Base-by-base conservation (phyloP, 1,140 invertebrate species). In the Drosophila carrolli region DNA sequence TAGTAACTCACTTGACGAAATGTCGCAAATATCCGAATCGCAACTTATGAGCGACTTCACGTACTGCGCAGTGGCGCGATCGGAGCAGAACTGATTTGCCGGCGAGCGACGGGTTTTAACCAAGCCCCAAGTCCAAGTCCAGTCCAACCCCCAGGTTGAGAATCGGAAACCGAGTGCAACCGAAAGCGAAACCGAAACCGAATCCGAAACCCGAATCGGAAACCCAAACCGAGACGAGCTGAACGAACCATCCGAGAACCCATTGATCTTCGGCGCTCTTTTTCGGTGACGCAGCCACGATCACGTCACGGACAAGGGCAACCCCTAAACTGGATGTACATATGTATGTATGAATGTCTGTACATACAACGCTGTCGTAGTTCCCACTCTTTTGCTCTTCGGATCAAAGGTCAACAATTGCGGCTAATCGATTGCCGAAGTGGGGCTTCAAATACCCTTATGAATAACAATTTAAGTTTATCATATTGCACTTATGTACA, bases 31-130 rank as follows among this genome's bases (percentile, higher is more conserved):
- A 46, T 57, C 41, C 27, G n/a, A 23, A 50, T 46, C 46, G 14
- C 47, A 19, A 8, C 8, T 13, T 70, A 14, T 11, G 16, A 14
- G 55, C 72, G 78, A 51, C 72, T 74, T 43, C 67, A 56, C 74
- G 86, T 78, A 78, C 66, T 91, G 75, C 50, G 71, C 74, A 58
- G 72, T 81, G 77, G 61, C 79, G 72, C 88, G 88, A 82, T 90
- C 88, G 84, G 77, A 90, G 73, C 83, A 74, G 72, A 84, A 90
- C 88, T 90, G 88, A 88, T 70, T 70, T 54, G 59, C 55, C 83
- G 83, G 83, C 75, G 81, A 78, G 60, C 75, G 60, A 37, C 58
- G 58, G 63, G 32, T 19, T 14, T 37, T 44, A 43, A 63, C 72
- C 44, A 65, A 75, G 57, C 71, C 73, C 71, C 58, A 59, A 74